Conservation (phyloP, 2,888 invertebrate genomes). For the Lomographa bimaculata region DNA sequence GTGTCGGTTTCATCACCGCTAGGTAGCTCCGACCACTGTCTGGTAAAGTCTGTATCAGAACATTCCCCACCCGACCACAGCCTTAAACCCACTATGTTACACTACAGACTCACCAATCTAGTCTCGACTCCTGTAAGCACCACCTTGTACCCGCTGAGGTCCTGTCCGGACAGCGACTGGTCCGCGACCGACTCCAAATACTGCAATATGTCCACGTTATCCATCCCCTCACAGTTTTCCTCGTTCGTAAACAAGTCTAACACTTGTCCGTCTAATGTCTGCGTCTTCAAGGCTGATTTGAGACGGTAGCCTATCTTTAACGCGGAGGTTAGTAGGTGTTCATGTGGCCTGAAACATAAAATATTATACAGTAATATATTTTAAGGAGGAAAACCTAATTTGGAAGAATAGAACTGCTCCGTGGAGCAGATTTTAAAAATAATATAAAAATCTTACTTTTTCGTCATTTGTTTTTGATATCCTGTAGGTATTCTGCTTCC, state of each 20-base stretch:
- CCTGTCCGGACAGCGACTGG: conserved; percentile 61
- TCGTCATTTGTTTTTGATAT: conserved; percentile 78
- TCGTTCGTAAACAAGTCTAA: conserved; percentile 55
- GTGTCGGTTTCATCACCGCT: too few species aligned
- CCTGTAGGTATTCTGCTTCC: conserved; percentile 85
- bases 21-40: too few species aligned
- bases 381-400: too few species aligned
- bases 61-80: too few species aligned
- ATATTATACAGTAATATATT: too few species aligned
- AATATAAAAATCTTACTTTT: too few species aligned
- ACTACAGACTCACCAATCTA: conserved; percentile 66
- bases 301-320: conserved; percentile 83
- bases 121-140: conserved; percentile 71
- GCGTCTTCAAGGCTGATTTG: conserved; percentile 84
- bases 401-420: too few species aligned
- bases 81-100: too few species aligned
- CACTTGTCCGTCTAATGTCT: conserved; percentile 78
- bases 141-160: conserved; percentile 67
- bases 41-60: too few species aligned
- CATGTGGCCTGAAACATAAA: conserved; percentile 56
- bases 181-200: conserved; percentile 71
- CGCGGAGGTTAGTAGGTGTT: conserved; percentile 52
- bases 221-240: conserved; percentile 51
- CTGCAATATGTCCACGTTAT: conserved; percentile 66
- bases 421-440: too few species aligned